Conservation (phyloP, 2,888 invertebrate species). For the Alitta virens region DNA sequence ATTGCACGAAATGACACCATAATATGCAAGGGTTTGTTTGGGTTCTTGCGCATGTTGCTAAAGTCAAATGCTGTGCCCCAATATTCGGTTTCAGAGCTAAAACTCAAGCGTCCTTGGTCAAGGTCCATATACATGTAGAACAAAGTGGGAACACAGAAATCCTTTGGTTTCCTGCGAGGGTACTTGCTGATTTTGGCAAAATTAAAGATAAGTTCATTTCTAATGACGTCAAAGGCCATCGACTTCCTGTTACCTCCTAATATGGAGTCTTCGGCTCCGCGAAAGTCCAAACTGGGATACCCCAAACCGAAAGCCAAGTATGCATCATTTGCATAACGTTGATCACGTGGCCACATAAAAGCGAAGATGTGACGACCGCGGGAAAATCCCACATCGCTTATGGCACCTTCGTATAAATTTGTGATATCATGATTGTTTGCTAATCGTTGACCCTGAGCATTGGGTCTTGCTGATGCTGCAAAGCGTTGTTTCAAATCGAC, state of each 20-base stretch:
- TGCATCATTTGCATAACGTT: neutral
- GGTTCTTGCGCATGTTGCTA: neutral
- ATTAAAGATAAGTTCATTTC: neutral
- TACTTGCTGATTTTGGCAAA: neutral
- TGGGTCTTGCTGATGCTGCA: too few relatives aligned
- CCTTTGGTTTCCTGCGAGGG: neutral
- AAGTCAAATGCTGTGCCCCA: neutral
- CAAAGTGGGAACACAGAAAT: neutral
- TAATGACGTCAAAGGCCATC: neutral
- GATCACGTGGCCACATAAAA: neutral
- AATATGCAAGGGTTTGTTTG: neutral
- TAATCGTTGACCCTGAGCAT: too few relatives aligned
- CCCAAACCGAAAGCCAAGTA: neutral
- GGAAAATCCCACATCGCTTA: neutral
- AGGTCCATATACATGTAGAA: constrained; percentile 1
- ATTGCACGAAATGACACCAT: neutral
- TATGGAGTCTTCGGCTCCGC: neutral
- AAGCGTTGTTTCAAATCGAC: too few relatives aligned
- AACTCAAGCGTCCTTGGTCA: neutral
- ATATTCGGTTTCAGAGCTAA: neutral
- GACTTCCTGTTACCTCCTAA: neutral
- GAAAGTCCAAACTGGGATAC: neutral
- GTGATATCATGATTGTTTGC: too few relatives aligned
- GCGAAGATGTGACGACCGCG: neutral
- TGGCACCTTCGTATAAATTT: neutral